Evolutionary conservation across 1,140 invertebrate genomes (phyloP), one percentile per base, ranked within the genome.

Genomic region (Ceratoteleas bidentatus): DNA sequence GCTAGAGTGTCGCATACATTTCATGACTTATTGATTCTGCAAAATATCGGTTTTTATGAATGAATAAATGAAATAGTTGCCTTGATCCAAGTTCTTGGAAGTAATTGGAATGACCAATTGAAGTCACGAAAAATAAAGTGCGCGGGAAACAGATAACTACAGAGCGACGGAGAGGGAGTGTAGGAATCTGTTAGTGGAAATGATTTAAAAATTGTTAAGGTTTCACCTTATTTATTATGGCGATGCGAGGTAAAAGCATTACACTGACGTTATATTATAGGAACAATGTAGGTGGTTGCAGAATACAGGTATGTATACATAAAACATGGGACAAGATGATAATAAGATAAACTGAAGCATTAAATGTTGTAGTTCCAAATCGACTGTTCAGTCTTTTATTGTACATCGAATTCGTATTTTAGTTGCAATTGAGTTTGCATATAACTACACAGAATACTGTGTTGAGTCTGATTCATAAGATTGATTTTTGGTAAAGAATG

Each of bases 141-240:
- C n/a, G 34, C 16, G 32, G 36, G 36, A 58, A 43, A 4, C 34
- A 24, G 45, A 33, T 5, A 58, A 9, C 7, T 45, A 45, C 45
- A 60, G 15, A 4, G 15, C 36, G 34, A 14, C 4, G n/a, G 66
- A 49, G 10, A 58, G 3, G 24, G 45, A 40, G 58, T 66, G 10
- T 16, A 73, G 56, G 73, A 74, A 74, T 74, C n/a, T n/a, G n/a
- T n/a, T n/a, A n/a, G n/a, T n/a, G n/a, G n/a, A n/a, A n/a, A 80
- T 74, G 53, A 65, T 34, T 10, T 73, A 74, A 80, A 74, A 80
- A 80, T 50, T 74, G 57, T 74, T 64, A 74, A 80, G 69, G 64
- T 69, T 80, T 74, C 54, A 74, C 57, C 69, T 34, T 80, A 64
- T 80, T 80, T 80, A 80, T 80, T 80, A 64, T 53, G 58, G 70